phyloP scores from a whole-genome alignment of 2,888 invertebrate genomes.

The Amphiduros pacificus region DNA sequence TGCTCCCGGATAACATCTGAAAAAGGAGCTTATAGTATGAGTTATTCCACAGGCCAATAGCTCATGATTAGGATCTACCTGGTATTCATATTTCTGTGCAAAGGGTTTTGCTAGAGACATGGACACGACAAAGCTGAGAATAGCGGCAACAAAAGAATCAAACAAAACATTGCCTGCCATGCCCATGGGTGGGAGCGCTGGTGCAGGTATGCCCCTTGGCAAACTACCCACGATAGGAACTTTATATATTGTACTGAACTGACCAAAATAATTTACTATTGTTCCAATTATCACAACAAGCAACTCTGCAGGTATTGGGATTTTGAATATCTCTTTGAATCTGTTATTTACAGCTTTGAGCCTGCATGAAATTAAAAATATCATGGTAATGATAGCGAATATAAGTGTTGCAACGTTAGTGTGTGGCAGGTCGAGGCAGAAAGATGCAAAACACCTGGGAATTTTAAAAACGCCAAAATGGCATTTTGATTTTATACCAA shows the following conservation, averaged over 20 bases:
- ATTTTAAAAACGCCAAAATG: constrained; percentile 45
- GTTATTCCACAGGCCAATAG: constrained; percentile 59
- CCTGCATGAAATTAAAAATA: constrained; percentile 66
- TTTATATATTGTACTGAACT: constrained; percentile 13
- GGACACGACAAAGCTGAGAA: constrained; percentile 33
- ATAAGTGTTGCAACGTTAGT: constrained; percentile 70
- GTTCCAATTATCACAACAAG: constrained; percentile 49
- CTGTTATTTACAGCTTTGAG: constrained; percentile 53
- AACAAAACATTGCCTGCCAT: constrained; percentile 39
- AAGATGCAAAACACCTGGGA: constrained; percentile 50
- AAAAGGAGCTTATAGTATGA: constrained; percentile 56
- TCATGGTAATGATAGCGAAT: constrained; percentile 69
- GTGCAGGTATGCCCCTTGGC: constrained; percentile 47
- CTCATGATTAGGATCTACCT: constrained; percentile 40
- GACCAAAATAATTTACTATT: constrained; percentile 39
- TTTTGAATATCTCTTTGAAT: constrained; percentile 65
- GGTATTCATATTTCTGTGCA: constrained; percentile 31
- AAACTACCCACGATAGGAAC: constrained; percentile 29
- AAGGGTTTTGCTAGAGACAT: constrained; percentile 36
- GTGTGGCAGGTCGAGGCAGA: constrained; percentile 63
- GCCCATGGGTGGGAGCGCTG: constrained; percentile 43
- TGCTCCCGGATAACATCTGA: constrained; percentile 59
- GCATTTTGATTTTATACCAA: constrained; percentile 43
- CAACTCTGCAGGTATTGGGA: constrained; percentile 66
- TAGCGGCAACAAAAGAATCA: constrained; percentile 31